phyloP scores from a whole-genome alignment of 2,888 invertebrate genomes.

The Drosophila dives region DNA sequence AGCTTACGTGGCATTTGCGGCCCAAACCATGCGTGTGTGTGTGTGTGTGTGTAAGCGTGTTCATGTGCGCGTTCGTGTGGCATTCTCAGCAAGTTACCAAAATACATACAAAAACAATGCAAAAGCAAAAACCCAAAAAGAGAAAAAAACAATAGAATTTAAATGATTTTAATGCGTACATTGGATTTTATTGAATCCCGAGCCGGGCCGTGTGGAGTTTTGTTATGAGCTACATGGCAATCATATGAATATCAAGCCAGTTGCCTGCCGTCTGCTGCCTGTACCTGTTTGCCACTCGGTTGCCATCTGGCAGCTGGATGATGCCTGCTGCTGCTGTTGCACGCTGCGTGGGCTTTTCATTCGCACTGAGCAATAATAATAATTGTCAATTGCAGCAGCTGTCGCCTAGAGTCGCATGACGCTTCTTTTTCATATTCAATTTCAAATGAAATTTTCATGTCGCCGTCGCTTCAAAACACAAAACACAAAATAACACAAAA shows the following conservation, averaged over 20 bases:
- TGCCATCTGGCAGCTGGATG: constrained; percentile 4
- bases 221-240: constrained; percentile 61
- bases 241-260: constrained; percentile 69
- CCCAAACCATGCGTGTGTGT: constrained; percentile 6
- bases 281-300: constrained; percentile 7
- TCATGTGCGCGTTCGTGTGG: constrained; percentile 7
- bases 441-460: constrained; percentile 77
- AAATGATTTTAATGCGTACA: constrained; percentile 82
- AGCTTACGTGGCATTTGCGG: constrained; percentile 69
- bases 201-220: constrained; percentile 52
- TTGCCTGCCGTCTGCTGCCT: constrained; percentile 9
- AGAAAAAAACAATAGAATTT: constrained; percentile 78
- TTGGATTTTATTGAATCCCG: constrained; percentile 76
- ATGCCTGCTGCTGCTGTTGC: constrained; percentile 5
- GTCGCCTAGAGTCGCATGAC: constrained; percentile 44
- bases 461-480: constrained; percentile 14
- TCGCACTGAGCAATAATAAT: constrained; percentile 77
- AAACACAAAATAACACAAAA: background rate
- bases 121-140: background rate
- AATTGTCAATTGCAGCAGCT: constrained; percentile 79
- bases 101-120: constrained; percentile 35
- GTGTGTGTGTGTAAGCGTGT: constrained; percentile 14
- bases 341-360: constrained; percentile 48
- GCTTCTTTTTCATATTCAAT: constrained; percentile 72
- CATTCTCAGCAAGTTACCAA: constrained; percentile 23